Evolutionary conservation across 2,888 invertebrate species (phyloP), one percentile per base, ranked within the genome.

Genomic region (Xanthorhoe designata): DNA sequence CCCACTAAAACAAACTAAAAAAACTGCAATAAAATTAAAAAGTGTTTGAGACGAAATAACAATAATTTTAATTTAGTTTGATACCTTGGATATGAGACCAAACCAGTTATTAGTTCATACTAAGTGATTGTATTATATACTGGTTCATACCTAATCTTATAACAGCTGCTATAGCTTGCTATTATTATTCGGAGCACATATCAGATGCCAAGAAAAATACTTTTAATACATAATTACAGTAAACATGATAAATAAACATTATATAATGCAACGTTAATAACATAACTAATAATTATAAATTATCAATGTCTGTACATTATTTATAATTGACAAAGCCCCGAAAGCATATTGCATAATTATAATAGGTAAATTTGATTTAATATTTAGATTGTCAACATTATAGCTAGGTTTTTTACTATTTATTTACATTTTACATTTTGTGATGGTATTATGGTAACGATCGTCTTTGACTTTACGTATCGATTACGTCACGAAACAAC

Each of bases 1-100:
- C 84, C 84, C 85, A 88, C 80, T 88, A 92, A 91, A 91, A 90
- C 83, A 89, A 89, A 89, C 79, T 90, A 88, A 75, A 91, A n/a
- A 91, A 89, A 87, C 80, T 79, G 82, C 76, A 81, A 84, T 80
- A 85, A 74, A 83, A 79, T 81, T 78, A 61, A 49, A 64, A 64
- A 64, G 49, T 49, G 56, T 61, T 63, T 58, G 38, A n/a, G 38
- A 54, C 50, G 15, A 60, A 50, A 51, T 51, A 42, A 55, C 55
- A 56, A 60, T 51, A 68, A 47, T 51, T 57, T 58, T 8, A 8
- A 45, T 45, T 15, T 38, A 8, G 2, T 45, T 15, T 15, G 0
- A n/a, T 10, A 15, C 15, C 15, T 6, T n/a, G n/a, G 24, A 15
- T 42, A 15, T 45, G 15, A 45, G 15, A 45, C n/a, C n/a, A 4